phyloP scores from a whole-genome alignment of 2,113 vertebrate species.

The Laticauda laticaudata region DNA sequence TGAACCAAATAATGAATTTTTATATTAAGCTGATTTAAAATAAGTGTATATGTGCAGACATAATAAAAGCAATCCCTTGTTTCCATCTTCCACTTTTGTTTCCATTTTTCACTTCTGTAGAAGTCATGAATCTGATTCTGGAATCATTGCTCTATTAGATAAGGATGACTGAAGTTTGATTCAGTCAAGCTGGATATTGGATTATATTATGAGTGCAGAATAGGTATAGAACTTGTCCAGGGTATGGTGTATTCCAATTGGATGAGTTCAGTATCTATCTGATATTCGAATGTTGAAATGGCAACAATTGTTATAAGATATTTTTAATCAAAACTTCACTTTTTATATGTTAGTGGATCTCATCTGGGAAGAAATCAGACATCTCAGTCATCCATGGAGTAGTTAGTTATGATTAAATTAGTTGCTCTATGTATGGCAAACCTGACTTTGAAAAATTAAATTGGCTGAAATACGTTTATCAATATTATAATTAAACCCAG shows the following conservation, averaged over 20 bases:
- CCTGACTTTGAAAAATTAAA: background rate
- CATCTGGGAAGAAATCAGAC: background rate
- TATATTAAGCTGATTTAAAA: background rate
- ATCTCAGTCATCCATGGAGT: background rate
- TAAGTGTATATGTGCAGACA: background rate
- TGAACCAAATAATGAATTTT: slow-evolving; percentile 25
- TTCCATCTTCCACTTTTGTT: background rate
- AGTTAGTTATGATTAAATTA: background rate
- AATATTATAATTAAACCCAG: background rate
- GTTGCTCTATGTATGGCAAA: background rate
- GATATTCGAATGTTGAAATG: background rate
- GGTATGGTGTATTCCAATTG: background rate
- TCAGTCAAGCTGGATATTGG: background rate
- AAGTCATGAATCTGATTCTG: background rate
- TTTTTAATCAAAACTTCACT: background rate
- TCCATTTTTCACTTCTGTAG: background rate
- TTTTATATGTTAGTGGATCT: background rate
- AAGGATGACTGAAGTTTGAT: background rate
- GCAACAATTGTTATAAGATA: background rate
- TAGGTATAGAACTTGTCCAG: background rate
- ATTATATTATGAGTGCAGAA: too few relatives aligned
- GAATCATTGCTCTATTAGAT: background rate
- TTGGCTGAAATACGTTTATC: background rate
- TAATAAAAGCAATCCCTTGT: background rate
- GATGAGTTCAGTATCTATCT: background rate